Conservation (phyloP, 1,140 invertebrate species). For the Magallana angulata region DNA sequence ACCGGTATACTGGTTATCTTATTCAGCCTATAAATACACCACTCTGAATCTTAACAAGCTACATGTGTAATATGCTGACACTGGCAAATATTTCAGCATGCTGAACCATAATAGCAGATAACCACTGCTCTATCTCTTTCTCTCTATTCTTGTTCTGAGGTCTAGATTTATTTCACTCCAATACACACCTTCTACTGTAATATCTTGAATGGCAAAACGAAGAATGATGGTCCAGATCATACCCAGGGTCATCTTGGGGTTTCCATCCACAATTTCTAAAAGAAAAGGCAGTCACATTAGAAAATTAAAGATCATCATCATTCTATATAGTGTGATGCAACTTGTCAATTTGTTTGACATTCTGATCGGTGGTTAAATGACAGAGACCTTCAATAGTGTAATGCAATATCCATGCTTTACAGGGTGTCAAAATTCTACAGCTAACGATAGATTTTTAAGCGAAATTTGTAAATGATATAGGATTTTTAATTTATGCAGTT, state of each 20-base stretch:
- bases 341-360: too few species aligned
- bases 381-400: too few species aligned
- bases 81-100: neutral
- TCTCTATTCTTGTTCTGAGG: neutral
- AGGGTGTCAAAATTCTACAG: too few species aligned
- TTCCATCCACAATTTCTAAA: slow-evolving; percentile 99
- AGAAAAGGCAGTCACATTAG: slow-evolving; percentile 63
- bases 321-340: neutral
- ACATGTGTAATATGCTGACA: slow-evolving; percentile 27
- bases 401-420: too few species aligned
- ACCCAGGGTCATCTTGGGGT: slow-evolving; percentile 99
- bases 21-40: slow-evolving; percentile 18
- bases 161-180: neutral
- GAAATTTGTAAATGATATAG: too few species aligned
- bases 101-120: too few species aligned
- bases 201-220: slow-evolving; percentile 99
- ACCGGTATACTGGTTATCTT: neutral
- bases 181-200: slow-evolving; percentile 92
- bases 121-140: too few species aligned
- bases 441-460: too few species aligned
- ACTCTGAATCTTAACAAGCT: slow-evolving; percentile 1
- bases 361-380: too few species aligned
- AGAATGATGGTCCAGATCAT: slow-evolving; percentile 99
- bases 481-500: too few species aligned
- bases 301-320: neutral